Evolutionary conservation across 2,797 vertebrate genomes (phyloP).

Genomic region (Microctenopoma stevenorrisi): DNA sequence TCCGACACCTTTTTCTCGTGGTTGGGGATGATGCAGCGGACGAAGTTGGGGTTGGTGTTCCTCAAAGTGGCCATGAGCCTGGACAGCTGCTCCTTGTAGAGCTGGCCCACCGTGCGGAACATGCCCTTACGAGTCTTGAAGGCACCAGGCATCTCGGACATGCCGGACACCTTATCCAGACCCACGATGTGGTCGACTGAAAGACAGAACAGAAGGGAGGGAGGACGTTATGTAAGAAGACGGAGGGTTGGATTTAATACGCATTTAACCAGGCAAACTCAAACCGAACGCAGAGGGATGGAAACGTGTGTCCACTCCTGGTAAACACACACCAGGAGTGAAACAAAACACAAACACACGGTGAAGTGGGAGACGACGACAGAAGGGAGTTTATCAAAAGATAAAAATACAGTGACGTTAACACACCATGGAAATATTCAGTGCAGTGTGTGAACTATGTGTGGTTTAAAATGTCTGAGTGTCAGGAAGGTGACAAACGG

Average conservation of each 20-base stretch:
- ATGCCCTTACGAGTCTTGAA: slow-evolving; percentile 98
- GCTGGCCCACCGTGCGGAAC: slow-evolving; percentile 98
- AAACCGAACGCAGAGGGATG: slow-evolving; percentile 66
- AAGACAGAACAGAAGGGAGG: background rate
- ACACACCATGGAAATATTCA: slow-evolving; percentile 58
- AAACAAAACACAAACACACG: slow-evolving; percentile 67
- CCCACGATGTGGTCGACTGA: slow-evolving; percentile 98
- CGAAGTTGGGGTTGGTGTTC: slow-evolving; percentile 99
- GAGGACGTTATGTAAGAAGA: background rate
- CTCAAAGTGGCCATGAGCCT: slow-evolving; percentile 98
- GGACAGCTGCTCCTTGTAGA: slow-evolving; percentile 98
- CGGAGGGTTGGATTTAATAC: background rate
- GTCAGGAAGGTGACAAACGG: slow-evolving; percentile 56
- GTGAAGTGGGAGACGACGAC: slow-evolving; percentile 54
- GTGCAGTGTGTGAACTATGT: slow-evolving; percentile 75
- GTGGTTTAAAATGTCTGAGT: slow-evolving; percentile 44
- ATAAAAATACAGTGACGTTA: slow-evolving; percentile 47
- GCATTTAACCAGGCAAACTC: slow-evolving; percentile 48
- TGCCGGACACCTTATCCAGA: slow-evolving; percentile 96
- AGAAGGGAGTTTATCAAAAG: slow-evolving; percentile 42
- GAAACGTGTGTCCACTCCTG: slow-evolving; percentile 49
- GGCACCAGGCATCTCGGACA: slow-evolving; percentile 94
- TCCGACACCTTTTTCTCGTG: slow-evolving; percentile 95
- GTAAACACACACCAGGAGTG: slow-evolving; percentile 56
- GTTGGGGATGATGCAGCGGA: slow-evolving; percentile 99